A percentile compares a stretch with the other conserved stretches of the same genome.
These are phyloP conservation scores for Aspidapion aeneum DNA, from an alignment of 2,888 invertebrate genomes.

Conservation along the genomic window DNA sequence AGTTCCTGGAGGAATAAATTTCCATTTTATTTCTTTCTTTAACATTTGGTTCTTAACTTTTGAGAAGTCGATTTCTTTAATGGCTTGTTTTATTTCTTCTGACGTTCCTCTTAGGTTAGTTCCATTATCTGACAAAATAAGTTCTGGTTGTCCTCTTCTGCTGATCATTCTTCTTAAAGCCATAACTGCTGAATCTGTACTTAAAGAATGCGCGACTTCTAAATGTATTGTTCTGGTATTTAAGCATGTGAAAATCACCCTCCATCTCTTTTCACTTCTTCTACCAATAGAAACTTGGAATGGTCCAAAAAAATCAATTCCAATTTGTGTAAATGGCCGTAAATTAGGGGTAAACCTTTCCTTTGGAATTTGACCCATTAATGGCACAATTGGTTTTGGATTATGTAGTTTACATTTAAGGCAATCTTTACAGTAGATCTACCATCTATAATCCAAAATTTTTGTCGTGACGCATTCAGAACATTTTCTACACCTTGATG, in stretches of 20 bases:
- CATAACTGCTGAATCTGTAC: constrained; percentile 9
- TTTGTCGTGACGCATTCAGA: constrained; percentile 9
- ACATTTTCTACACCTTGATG: constrained; percentile 9
- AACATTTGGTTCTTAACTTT: background rate
- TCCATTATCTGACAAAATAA: constrained; percentile 11
- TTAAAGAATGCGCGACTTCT: constrained; percentile 13
- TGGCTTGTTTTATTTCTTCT: background rate
- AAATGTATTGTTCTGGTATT: constrained; percentile 7
- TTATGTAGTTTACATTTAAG: background rate
- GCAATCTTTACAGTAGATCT: background rate
- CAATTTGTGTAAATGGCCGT: background rate
- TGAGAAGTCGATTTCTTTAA: background rate
- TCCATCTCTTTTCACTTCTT: background rate
- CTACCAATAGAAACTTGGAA: background rate
- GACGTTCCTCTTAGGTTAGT: constrained; percentile 7
- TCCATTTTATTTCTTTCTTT: constrained; percentile 4
- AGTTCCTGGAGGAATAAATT: constrained; percentile 8
- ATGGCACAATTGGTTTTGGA: constrained; percentile 1
- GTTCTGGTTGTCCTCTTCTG: background rate
- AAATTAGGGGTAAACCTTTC: constrained; percentile 5
- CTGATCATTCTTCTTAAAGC: constrained; percentile 1
- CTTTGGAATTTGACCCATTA: constrained; percentile 15
- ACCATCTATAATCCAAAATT: background rate
- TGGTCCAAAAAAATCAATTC: background rate
- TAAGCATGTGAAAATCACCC: constrained; percentile 15